Evolutionary conservation across 1,140 invertebrate genomes (phyloP).

Genomic region (Drosophila littoralis): DNA sequence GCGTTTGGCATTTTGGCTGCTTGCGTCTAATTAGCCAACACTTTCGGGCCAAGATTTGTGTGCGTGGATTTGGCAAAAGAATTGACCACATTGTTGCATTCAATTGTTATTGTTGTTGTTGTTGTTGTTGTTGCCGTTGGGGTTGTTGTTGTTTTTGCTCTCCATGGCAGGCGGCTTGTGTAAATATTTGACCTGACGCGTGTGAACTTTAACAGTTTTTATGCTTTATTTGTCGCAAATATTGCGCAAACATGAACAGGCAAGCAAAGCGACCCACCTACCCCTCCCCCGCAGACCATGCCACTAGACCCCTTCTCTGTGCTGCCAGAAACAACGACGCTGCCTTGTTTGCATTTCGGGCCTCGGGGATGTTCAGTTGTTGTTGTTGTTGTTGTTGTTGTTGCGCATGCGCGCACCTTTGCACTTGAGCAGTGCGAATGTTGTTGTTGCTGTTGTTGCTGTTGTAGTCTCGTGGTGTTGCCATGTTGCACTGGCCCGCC

Average conservation of each 20-base stretch:
- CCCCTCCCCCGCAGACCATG: background rate
- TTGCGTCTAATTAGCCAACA: constrained; percentile 41
- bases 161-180: constrained; percentile 55
- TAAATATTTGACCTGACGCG: constrained; percentile 82
- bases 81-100: constrained; percentile 52
- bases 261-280: constrained; percentile 9
- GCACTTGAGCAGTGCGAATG: constrained; percentile 64
- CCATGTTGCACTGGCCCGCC: constrained; percentile 10
- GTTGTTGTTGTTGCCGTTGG: constrained; percentile 3
- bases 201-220: constrained; percentile 83
- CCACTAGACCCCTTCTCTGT: background rate
- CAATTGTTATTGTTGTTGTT: constrained; percentile 12
- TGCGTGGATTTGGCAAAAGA: constrained; percentile 46
- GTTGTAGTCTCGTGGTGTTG: constrained; percentile 35
- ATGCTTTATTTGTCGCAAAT: constrained; percentile 84
- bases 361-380: constrained; percentile 37
- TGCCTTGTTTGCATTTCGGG: constrained; percentile 66
- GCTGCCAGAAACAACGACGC: constrained; percentile 38
- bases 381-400: constrained; percentile 36
- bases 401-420: constrained; percentile 79
- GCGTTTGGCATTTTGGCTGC: constrained; percentile 52
- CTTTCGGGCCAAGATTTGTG: constrained; percentile 20
- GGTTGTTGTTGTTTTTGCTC: constrained; percentile 40
- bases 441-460: constrained; percentile 27
- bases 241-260: constrained; percentile 74